A percentile compares a stretch with the other conserved stretches of the same genome.
Conservation (phyloP, 2,797 vertebrate genomes). For the Pangasius mekongensis region DNA sequence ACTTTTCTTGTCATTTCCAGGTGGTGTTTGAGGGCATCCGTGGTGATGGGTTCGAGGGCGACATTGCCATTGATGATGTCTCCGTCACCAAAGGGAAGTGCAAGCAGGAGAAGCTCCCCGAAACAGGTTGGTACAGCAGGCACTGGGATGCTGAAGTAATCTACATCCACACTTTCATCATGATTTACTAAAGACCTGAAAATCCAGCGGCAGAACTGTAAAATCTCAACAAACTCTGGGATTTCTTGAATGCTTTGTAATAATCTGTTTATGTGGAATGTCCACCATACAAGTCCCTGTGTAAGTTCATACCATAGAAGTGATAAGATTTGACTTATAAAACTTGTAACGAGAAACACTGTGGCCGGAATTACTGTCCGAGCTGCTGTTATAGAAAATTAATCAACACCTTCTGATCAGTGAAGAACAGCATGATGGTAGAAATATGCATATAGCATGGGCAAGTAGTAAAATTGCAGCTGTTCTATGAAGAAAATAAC, state of each 20-base stretch:
- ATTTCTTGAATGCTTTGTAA: background rate
- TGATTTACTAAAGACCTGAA: background rate
- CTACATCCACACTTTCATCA: background rate
- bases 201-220: background rate
- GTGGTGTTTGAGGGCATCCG: conserved; percentile 95
- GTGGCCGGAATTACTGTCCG: too few relatives aligned
- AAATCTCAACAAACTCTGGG: background rate
- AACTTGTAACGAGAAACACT: too few relatives aligned
- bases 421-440: background rate
- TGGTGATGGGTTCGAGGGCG: conserved; percentile 88
- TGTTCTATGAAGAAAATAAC: background rate
- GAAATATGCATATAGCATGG: background rate
- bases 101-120: conserved; percentile 78
- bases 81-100: conserved; percentile 93
- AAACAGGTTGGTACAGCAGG: conserved; percentile 71
- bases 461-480: background rate
- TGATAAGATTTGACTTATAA: background rate
- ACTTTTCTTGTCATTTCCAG: conserved; percentile 66
- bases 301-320: background rate
- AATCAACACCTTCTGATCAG: too few relatives aligned
- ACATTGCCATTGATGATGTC: conserved; percentile 95
- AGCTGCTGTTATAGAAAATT: background rate
- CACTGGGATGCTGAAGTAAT: background rate
- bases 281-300: too few relatives aligned
- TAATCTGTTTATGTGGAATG: background rate